Conservation (phyloP, 1,140 invertebrate species). For the Triops longicaudatus region DNA sequence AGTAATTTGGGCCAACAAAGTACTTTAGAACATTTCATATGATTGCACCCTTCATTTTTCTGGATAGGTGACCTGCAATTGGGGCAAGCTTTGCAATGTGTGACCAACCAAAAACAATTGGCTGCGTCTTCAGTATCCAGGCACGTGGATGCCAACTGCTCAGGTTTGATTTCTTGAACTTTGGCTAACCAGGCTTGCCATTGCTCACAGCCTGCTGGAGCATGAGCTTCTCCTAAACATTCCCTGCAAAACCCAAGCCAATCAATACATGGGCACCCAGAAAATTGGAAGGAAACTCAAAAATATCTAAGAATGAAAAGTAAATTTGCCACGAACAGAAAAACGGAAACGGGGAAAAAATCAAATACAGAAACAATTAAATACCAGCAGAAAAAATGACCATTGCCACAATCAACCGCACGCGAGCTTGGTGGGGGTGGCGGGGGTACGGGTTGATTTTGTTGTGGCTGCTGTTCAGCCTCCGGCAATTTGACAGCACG, state of each 20-base stretch:
- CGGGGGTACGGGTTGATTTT: slow-evolving; percentile 28
- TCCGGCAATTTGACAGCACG: slow-evolving; percentile 57
- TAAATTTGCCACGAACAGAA: too few relatives aligned
- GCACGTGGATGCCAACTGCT: slow-evolving; percentile 50
- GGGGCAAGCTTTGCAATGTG: slow-evolving; percentile 64
- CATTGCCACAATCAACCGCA: slow-evolving; percentile 63
- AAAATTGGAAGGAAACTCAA: slow-evolving; percentile 18
- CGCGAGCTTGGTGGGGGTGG: slow-evolving; percentile 46
- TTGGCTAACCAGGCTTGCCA: slow-evolving; percentile 57
- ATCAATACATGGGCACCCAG: neutral
- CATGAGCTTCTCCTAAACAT: slow-evolving; percentile 58
- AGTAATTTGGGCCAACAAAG: slow-evolving; percentile 37
- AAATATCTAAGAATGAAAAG: neutral
- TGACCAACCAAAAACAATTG: slow-evolving; percentile 61
- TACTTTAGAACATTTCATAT: slow-evolving; percentile 63
- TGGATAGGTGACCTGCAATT: slow-evolving; percentile 65
- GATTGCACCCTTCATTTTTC: slow-evolving; percentile 70
- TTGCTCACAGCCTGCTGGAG: slow-evolving; percentile 56
- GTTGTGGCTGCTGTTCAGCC: slow-evolving; percentile 40
- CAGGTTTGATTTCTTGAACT: slow-evolving; percentile 55
- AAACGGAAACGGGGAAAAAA: neutral
- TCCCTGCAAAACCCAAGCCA: slow-evolving; percentile 36
- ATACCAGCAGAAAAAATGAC: slow-evolving; percentile 66
- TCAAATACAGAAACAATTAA: neutral
- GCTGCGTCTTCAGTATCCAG: slow-evolving; percentile 56